phyloP scores from a whole-genome alignment of 2,113 vertebrate genomes.

The Equus quagga region DNA sequence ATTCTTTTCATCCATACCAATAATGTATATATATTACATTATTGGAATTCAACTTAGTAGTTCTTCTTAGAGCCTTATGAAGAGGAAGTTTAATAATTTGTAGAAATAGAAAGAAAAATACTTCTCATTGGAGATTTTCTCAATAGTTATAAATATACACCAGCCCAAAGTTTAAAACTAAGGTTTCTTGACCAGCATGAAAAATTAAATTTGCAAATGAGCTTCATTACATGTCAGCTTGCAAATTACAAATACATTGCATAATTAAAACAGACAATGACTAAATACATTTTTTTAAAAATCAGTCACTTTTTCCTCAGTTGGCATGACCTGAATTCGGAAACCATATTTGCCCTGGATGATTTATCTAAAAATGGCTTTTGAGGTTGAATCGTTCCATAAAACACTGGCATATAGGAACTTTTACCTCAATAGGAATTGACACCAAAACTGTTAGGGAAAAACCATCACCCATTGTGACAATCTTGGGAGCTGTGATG shows the following conservation, averaged over 20 bases:
- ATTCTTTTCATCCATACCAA: not conserved
- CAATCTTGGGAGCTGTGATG: not conserved
- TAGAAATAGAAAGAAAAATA: conserved; percentile 32
- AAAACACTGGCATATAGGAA: not conserved
- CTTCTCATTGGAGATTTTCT: not conserved
- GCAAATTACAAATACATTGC: conserved; percentile 24
- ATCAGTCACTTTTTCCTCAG: not conserved
- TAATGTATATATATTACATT: not conserved
- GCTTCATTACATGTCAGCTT: not conserved
- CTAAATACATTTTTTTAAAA: conserved; percentile 16
- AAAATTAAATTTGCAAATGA: not conserved
- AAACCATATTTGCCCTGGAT: conserved; percentile 24
- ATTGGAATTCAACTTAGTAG: not conserved
- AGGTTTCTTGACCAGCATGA: not conserved
- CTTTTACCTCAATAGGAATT: not conserved
- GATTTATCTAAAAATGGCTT: conserved; percentile 63
- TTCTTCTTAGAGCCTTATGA: not conserved
- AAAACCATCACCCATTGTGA: not conserved
- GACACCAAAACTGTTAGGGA: not conserved
- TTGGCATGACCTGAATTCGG: conserved; percentile 63
- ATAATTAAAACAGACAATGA: conserved; percentile 42
- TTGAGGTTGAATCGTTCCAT: conserved; percentile 11
- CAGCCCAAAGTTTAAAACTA: not conserved
- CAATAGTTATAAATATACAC: not conserved
- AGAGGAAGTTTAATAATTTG: not conserved